phyloP scores from a whole-genome alignment of 1,140 invertebrate species.

The Pollicipes pollicipes region DNA sequence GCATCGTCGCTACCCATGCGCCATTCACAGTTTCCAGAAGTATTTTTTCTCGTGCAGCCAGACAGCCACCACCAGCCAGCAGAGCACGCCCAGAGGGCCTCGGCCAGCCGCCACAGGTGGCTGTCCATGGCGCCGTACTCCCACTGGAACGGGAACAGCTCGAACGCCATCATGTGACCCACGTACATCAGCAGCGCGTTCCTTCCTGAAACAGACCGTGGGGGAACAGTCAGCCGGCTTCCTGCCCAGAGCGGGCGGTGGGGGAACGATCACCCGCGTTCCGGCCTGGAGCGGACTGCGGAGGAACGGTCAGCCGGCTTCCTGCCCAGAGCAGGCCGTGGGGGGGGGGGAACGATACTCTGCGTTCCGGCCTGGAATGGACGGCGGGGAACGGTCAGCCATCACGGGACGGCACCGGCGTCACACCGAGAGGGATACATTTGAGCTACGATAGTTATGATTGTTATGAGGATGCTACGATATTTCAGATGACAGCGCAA shows the following conservation, averaged over 20 bases:
- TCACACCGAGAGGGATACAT: too few species aligned
- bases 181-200: conserved; percentile 75
- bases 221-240: too few species aligned
- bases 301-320: too few species aligned
- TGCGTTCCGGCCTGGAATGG: background rate
- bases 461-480: too few species aligned
- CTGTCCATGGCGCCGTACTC: conserved; percentile 43
- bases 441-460: too few species aligned
- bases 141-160: conserved; percentile 72
- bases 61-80: conserved; percentile 60
- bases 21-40: conserved; percentile 48
- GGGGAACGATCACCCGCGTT: background rate
- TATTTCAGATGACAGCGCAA: too few species aligned
- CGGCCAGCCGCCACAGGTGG: conserved; percentile 49
- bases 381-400: background rate
- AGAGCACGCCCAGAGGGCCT: conserved; percentile 54
- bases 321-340: too few species aligned
- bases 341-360: background rate
- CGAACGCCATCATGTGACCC: conserved; percentile 55
- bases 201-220: conserved; percentile 42
- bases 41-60: conserved; percentile 47
- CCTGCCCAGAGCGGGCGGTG: too few species aligned
- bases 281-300: background rate
- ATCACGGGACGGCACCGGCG: too few species aligned
- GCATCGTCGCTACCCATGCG: too few species aligned